phyloP scores from a whole-genome alignment of 2,797 vertebrate genomes.

The Artibeus jamaicensis region DNA sequence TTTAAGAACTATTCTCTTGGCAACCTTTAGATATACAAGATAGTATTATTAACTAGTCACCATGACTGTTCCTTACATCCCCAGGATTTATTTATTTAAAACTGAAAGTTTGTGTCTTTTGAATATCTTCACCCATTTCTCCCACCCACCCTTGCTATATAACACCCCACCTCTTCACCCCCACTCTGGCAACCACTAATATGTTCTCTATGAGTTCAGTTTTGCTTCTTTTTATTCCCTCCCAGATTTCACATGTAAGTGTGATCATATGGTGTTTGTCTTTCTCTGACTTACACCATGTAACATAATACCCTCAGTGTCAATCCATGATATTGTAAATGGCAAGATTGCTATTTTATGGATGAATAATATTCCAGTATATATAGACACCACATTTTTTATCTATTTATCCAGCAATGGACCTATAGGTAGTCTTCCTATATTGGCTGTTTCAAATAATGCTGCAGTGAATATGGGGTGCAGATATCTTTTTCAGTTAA shows the following conservation, averaged over 20 bases:
- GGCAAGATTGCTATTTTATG: neutral
- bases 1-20: neutral
- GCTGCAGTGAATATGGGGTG: neutral
- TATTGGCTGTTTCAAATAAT: neutral
- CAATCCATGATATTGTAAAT: no score
- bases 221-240: neutral
- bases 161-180: neutral
- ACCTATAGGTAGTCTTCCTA: neutral
- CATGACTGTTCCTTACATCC: neutral
- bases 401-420: neutral
- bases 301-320: no score
- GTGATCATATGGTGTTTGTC: no score
- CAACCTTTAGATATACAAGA: neutral
- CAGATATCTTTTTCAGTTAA: neutral
- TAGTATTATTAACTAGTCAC: neutral
- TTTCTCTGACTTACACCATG: no score
- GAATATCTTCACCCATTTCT: neutral
- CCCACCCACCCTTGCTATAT: neutral
- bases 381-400: neutral
- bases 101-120: neutral
- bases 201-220: neutral
- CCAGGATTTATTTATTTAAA: neutral
- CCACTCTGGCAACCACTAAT: neutral
- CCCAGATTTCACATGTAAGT: neutral
- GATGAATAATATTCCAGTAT: neutral